Conservation (phyloP, 2,113 vertebrate genomes). For the Clupea harengus region DNA sequence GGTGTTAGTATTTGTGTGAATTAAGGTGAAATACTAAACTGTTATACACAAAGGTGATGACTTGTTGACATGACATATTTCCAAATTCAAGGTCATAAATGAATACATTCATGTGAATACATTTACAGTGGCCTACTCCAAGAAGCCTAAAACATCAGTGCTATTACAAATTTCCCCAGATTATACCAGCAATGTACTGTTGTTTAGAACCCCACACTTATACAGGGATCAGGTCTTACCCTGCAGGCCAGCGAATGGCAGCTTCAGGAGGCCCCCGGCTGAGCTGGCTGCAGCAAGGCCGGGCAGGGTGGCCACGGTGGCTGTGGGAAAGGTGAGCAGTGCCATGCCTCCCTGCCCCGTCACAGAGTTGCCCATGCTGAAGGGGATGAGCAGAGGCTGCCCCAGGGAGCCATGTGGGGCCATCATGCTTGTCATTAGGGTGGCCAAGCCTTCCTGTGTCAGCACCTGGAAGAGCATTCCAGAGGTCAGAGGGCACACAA, state of each 20-base stretch:
- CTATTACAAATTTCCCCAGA: background rate
- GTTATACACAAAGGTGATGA: background rate
- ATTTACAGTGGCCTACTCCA: background rate
- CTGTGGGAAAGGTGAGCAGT: constrained; percentile 90
- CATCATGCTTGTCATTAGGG: constrained; percentile 96
- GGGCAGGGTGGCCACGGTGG: constrained; percentile 86
- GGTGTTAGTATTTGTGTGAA: background rate
- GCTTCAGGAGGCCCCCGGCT: constrained; percentile 85
- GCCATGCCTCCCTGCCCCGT: constrained; percentile 91
- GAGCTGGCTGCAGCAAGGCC: constrained; percentile 80
- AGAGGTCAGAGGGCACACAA: too few species aligned
- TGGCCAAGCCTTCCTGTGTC: constrained; percentile 94
- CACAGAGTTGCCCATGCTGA: constrained; percentile 91
- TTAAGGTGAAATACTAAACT: too few species aligned
- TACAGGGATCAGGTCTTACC: constrained; percentile 66
- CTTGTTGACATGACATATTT: background rate
- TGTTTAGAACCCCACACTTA: background rate
- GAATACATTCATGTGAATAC: background rate
- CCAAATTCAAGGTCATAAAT: background rate
- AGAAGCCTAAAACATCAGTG: background rate
- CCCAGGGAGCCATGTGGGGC: constrained; percentile 89
- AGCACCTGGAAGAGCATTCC: constrained; percentile 76
- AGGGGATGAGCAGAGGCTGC: constrained; percentile 94
- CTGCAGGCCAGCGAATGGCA: constrained; percentile 87
- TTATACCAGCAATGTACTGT: background rate